These are phyloP conservation scores for Thelaira solivaga DNA, from an alignment of 2,888 invertebrate genomes.

Conservation along the genomic window DNA sequence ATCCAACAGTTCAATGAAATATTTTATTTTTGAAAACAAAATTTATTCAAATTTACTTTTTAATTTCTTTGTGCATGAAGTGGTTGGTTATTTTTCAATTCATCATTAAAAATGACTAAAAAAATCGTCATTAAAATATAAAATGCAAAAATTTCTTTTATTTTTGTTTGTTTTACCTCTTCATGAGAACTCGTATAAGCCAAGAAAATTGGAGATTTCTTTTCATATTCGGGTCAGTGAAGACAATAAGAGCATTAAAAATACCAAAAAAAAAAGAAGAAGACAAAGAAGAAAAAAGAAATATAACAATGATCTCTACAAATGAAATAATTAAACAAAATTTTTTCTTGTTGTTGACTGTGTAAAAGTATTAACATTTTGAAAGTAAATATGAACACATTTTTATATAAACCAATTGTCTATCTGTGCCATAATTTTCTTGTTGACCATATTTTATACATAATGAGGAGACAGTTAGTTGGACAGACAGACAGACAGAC, in stretches of 20 bases:
- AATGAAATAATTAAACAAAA: constrained; percentile 43
- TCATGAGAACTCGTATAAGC: constrained; percentile 25
- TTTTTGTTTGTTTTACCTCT: background rate
- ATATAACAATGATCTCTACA: too few species aligned
- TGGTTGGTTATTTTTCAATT: too few species aligned
- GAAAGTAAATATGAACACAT: constrained; percentile 11
- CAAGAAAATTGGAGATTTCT: constrained; percentile 30
- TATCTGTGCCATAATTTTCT: too few species aligned
- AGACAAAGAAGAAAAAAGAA: constrained; percentile 12
- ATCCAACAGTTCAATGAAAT: too few species aligned
- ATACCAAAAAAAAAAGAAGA: background rate
- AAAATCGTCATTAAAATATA: too few species aligned
- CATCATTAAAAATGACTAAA: too few species aligned
- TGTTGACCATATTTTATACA: background rate
- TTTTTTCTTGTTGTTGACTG: background rate
- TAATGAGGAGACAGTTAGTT: background rate
- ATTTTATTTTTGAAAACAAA: too few species aligned
- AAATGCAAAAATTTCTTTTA: constrained; percentile 1
- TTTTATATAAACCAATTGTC: background rate
- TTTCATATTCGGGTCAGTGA: constrained; percentile 51
- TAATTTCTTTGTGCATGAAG: too few species aligned
- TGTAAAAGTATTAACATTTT: background rate
- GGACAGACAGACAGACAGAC: background rate
- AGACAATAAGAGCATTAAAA: constrained; percentile 19
- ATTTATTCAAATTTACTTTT: too few species aligned